A percentile compares a stretch with the other conserved stretches of the same genome.
Evolutionary conservation across 2,888 invertebrate species (phyloP).

Genomic region (Scaptomyza tumidula): DNA sequence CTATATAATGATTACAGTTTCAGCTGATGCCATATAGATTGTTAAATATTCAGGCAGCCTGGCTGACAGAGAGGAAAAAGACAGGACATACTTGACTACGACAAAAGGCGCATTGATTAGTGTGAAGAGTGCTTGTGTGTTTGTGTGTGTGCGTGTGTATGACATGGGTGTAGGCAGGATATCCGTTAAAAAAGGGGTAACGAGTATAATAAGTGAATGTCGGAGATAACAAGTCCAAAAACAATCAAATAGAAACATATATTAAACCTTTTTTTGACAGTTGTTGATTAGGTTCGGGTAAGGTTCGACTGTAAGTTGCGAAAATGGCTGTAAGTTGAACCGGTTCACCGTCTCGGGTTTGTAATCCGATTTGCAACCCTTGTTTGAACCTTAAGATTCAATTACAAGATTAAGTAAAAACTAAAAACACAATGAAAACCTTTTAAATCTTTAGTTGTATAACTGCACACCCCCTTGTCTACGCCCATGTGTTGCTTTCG

Average conservation of each 20-base stretch:
- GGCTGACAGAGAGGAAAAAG: conserved; percentile 4
- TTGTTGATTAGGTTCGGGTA: too few species aligned
- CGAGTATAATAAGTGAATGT: neutral
- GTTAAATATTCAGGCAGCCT: conserved; percentile 4
- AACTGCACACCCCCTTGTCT: neutral
- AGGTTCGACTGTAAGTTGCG: too few species aligned
- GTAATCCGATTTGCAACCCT: too few species aligned
- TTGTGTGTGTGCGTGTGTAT: conserved; percentile 7
- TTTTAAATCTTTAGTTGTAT: neutral
- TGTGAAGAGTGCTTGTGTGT: conserved; percentile 52
- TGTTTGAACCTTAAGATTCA: neutral
- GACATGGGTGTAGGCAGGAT: neutral
- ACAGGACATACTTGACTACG: conserved; percentile 43
- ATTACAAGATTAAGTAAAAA: neutral
- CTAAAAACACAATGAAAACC: neutral
- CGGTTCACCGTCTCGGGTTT: neutral
- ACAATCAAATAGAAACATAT: neutral
- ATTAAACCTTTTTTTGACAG: too few species aligned
- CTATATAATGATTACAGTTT: conserved; percentile 61
- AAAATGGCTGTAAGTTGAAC: neutral
- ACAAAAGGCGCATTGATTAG: conserved; percentile 65
- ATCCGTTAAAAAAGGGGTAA: neutral
- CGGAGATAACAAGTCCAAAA: neutral
- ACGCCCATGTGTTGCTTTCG: neutral
- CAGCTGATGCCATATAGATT: conserved; percentile 27